These are phyloP conservation scores for Excalfactoria chinensis DNA, from an alignment of 2,113 vertebrate genomes.

Conservation along the genomic window DNA sequence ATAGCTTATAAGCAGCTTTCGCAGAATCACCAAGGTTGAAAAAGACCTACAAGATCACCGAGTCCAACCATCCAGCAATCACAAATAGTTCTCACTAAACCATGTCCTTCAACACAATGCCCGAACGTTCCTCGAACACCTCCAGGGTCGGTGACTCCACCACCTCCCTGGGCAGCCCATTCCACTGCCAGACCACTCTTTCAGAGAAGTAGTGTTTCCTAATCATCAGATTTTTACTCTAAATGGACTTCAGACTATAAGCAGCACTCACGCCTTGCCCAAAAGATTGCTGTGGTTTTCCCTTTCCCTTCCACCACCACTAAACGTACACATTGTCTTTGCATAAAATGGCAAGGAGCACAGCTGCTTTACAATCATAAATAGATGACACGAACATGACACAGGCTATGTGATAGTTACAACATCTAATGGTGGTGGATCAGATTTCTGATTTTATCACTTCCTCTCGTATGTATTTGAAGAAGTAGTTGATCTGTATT, in stretches of 20 bases:
- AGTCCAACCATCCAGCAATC: too few species aligned
- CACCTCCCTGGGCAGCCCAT: too few species aligned
- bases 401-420: background rate
- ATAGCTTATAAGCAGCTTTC: background rate
- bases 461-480: background rate
- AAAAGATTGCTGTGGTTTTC: background rate
- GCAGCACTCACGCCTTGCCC: background rate
- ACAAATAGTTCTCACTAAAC: too few species aligned
- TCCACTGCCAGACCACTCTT: too few species aligned
- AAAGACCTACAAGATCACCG: too few species aligned
- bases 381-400: background rate
- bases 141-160: too few species aligned
- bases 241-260: background rate
- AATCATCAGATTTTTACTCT: constrained; percentile 19
- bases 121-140: too few species aligned
- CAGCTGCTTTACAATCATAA: background rate
- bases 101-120: too few species aligned
- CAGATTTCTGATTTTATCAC: background rate
- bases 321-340: background rate
- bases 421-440: background rate
- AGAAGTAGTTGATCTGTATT: background rate
- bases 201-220: too few species aligned
- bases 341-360: background rate
- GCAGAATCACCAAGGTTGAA: too few species aligned
- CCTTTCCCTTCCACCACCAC: too few species aligned